Evolutionary conservation across 1,140 invertebrate genomes (phyloP).

Genomic region (Pantala flavescens): DNA sequence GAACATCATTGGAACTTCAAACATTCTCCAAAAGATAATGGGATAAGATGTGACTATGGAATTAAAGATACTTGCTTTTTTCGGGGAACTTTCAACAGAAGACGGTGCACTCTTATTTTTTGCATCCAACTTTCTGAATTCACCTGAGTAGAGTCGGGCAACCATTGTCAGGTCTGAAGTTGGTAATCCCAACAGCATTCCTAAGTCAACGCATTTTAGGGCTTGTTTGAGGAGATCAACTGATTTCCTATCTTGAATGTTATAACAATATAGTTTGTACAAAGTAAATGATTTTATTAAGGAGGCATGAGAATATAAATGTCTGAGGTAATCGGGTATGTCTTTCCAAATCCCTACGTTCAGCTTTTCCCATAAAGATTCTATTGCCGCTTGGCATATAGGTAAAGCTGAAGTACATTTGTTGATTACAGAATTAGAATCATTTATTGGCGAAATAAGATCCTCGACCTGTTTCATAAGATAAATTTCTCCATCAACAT

Average conservation of each 20-base stretch:
- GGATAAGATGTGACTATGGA: no score
- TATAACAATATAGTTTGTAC: background rate
- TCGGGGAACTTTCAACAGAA: no score
- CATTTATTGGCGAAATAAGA: no score
- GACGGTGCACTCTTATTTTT: no score
- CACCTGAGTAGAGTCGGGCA: background rate
- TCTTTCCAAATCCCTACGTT: background rate
- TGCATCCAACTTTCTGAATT: no score
- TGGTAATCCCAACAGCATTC: background rate
- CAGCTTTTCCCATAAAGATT: background rate
- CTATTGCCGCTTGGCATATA: background rate
- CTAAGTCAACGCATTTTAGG: background rate
- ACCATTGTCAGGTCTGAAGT: background rate
- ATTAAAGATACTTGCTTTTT: no score
- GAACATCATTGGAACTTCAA: no score
- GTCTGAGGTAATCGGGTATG: background rate
- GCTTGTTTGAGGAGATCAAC: background rate
- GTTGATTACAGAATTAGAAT: no score
- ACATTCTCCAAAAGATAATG: no score
- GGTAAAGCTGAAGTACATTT: no score
- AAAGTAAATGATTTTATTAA: background rate
- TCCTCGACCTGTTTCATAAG: no score
- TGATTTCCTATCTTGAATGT: background rate
- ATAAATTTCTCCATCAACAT: no score
- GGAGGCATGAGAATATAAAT: background rate